Base-by-base conservation (phyloP, 2,888 invertebrate species). In the Branchellion lobata region DNA sequence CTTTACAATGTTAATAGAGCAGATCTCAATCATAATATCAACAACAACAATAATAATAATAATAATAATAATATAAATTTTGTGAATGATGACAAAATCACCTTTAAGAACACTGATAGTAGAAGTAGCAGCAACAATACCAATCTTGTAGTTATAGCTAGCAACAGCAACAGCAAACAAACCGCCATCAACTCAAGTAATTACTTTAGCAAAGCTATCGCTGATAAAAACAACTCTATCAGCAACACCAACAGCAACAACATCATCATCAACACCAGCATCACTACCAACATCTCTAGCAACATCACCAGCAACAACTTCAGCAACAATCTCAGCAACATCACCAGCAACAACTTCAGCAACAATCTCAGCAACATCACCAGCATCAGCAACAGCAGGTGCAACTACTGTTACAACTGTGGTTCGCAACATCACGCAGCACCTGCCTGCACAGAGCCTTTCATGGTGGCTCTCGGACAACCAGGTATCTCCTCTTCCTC, bases 401-500 rank as follows among this genome's bases (percentile, higher is more conserved):
- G 27, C 24, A 33, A 31, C 0, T 29, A 29, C 53, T 75, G 75
- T 31, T 51, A 75, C 53, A 75, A 75, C 53, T 75, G 75, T 21
- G 75, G 75, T 11, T 36, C 36, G 27, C 27, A 40, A 8, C 24
- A 51, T 14, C 75, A 75, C 75, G 29, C 51, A 27, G 53, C 51
- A 3, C 24, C 40, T 33, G n/a, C 51, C 8, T 75, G 75, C 33
- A 29, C 47, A 27, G 75, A 75, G 51, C 51, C 75, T 53, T 53
- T 75, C 31, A 75, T 75, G 75, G 51, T 75, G n/a, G 40, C 75
- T 31, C 29, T 75, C 24, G 75, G 75, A 1, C 75, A 75, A 51
- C 24, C 75, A 18, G 75, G 75, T 75, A 18, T n/a, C n/a, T n/a
- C n/a, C n/a, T n/a, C n/a, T n/a, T n/a, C n/a, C n/a, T n/a, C n/a